Conservation (phyloP, 2,113 vertebrate genomes). For the Notechis scutatus region DNA sequence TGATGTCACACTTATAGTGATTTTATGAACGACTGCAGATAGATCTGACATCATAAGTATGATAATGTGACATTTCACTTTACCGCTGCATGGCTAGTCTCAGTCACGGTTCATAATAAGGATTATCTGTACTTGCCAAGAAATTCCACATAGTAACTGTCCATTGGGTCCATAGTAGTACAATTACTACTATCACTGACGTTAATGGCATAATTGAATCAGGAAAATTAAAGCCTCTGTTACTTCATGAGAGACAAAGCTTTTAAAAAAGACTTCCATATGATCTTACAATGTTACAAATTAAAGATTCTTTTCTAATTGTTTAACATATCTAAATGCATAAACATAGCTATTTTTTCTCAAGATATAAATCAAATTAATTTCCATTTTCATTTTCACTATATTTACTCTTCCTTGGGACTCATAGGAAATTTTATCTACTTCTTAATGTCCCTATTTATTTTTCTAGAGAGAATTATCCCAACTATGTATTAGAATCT, state of each 20-base stretch:
- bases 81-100: neutral
- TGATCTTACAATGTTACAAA: neutral
- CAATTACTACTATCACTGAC: neutral
- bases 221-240: neutral
- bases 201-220: neutral
- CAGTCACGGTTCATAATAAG: neutral
- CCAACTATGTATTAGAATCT: neutral
- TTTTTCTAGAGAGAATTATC: neutral
- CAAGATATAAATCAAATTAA: neutral
- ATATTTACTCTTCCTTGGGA: neutral
- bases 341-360: neutral
- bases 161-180: neutral
- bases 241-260: neutral
- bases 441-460: neutral
- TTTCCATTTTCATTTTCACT: neutral
- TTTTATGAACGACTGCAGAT: neutral
- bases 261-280: neutral
- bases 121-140: neutral
- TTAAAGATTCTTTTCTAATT: neutral
- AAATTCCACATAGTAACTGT: neutral
- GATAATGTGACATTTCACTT: neutral
- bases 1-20: neutral
- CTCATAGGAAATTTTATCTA: neutral
- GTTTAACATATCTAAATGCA: neutral
- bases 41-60: neutral